phyloP scores from a whole-genome alignment of 1,140 invertebrate genomes.

The Mercenaria mercenaria region DNA sequence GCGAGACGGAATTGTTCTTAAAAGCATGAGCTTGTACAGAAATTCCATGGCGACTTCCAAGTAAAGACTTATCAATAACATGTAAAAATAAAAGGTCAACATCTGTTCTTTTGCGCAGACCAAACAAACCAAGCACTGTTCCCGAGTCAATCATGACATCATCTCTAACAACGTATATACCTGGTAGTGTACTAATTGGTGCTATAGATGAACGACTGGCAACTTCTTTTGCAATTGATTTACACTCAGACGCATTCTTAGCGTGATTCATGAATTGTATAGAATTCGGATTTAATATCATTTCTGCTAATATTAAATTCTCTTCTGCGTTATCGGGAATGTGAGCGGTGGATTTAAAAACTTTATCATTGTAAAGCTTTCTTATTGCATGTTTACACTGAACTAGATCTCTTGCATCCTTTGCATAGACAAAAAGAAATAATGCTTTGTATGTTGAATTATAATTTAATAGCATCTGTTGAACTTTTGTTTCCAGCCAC shows the following conservation, averaged over 20 bases:
- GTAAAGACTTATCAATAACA: neutral
- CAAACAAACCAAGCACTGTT: too few species aligned
- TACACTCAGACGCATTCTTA: too few species aligned
- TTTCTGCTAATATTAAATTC: neutral
- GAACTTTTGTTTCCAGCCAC: neutral
- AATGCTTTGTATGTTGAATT: neutral
- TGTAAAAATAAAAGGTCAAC: slow-evolving; percentile 4
- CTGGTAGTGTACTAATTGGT: neutral
- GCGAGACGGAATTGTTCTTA: neutral
- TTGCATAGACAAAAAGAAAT: neutral
- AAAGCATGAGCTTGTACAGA: neutral
- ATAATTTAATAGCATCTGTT: neutral
- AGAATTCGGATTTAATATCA: too few species aligned
- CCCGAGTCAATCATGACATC: too few species aligned
- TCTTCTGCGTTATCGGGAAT: neutral
- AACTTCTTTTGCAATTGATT: too few species aligned
- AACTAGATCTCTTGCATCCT: neutral
- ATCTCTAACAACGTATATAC: neutral
- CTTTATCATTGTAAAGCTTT: neutral
- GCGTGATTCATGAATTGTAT: too few species aligned
- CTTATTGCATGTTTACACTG: neutral
- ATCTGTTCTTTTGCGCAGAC: too few species aligned
- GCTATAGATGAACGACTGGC: too few species aligned
- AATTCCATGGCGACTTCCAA: neutral
- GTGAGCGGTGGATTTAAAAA: neutral